Evolutionary conservation across 2,113 vertebrate genomes (phyloP).

Genomic region (Acanthochromis polyacanthus): DNA sequence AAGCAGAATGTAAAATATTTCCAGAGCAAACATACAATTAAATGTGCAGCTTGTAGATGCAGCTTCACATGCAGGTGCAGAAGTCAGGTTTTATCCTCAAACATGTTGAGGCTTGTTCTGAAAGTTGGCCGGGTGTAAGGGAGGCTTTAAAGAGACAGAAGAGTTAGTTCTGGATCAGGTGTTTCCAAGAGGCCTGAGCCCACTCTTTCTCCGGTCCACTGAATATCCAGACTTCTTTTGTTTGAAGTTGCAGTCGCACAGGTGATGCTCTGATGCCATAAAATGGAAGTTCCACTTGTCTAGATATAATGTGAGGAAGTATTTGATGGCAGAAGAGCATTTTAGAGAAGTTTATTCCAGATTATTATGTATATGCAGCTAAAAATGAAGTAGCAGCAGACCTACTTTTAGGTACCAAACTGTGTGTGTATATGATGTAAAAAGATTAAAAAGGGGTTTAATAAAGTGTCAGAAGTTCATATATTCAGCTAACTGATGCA

Average conservation of each 20-base stretch:
- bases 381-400: too few species aligned
- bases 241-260: neutral
- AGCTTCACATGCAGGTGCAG: slow-evolving; percentile 1
- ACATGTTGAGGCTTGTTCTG: slow-evolving; percentile 54
- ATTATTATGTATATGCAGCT: too few species aligned
- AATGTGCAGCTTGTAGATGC: neutral
- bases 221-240: neutral
- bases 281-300: neutral
- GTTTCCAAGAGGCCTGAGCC: slow-evolving; percentile 38
- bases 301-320: neutral
- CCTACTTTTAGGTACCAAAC: too few species aligned
- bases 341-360: neutral
- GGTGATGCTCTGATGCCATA: neutral
- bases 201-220: slow-evolving; percentile 13
- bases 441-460: too few species aligned
- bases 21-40: neutral
- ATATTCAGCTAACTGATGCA: too few species aligned
- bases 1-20: too few species aligned
- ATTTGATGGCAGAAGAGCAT: neutral
- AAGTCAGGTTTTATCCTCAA: neutral
- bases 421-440: too few species aligned
- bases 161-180: slow-evolving; percentile 43
- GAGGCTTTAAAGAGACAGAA: slow-evolving; percentile 30
- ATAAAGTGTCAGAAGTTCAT: too few species aligned
- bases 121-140: neutral